Conservation (phyloP, 2,797 vertebrate species). For the Darevskia mixta region DNA sequence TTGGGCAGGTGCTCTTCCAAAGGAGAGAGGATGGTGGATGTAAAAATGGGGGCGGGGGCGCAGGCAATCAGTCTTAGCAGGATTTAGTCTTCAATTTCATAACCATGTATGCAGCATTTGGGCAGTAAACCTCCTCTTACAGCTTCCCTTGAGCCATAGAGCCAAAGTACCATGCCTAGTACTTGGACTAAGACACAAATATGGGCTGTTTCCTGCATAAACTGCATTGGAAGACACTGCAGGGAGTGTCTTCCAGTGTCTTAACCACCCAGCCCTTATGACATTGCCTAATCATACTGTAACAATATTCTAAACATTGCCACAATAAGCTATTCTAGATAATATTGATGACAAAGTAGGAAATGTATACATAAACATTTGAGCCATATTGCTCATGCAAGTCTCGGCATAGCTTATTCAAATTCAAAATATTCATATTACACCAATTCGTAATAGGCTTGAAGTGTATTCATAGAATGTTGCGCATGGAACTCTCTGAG, state of each 20-base stretch:
- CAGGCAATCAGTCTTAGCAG: too few species aligned
- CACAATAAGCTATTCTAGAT: background rate
- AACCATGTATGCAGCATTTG: background rate
- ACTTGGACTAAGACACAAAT: background rate
- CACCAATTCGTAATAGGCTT: background rate
- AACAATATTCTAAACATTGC: background rate
- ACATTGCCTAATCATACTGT: background rate
- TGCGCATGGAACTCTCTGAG: background rate
- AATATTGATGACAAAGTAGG: slow-evolving; percentile 4
- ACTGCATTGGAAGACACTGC: background rate
- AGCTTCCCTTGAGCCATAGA: too few species aligned
- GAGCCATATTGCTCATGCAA: slow-evolving; percentile 11
- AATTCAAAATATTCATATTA: background rate
- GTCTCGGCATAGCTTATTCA: background rate
- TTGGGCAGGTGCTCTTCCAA: background rate
- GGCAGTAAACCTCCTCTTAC: background rate
- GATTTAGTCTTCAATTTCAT: background rate
- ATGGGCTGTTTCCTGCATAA: background rate
- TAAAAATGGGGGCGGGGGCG: background rate
- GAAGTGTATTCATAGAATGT: background rate
- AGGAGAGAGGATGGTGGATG: background rate
- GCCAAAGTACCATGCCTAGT: background rate
- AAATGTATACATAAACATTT: background rate
- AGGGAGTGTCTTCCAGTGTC: too few species aligned
- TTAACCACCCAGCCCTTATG: background rate